Percentiles rank a stretch among this genome's conserved stretches.
Conservation (phyloP, 2,888 invertebrate genomes). For the Dasysyrphus tricinctus region DNA sequence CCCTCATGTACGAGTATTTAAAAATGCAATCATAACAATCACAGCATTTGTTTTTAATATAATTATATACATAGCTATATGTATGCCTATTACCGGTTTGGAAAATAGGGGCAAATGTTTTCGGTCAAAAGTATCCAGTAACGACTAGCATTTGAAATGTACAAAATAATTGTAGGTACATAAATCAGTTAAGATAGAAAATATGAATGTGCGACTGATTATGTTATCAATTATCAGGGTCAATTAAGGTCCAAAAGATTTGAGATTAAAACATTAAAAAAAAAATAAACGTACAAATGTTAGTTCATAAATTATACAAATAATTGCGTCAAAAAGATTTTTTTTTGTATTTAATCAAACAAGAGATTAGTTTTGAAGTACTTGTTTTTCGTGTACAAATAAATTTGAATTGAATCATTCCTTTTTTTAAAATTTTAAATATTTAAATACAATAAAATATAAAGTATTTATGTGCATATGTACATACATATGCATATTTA, state of each 20-base stretch:
- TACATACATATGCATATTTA: no score
- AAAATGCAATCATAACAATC: slow-evolving; percentile 56
- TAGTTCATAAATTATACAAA: background rate
- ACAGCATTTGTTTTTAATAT: slow-evolving; percentile 36
- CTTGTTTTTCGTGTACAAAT: slow-evolving; percentile 30
- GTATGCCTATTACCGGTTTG: no score
- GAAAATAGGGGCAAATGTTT: background rate
- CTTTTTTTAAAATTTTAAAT: slow-evolving; percentile 36
- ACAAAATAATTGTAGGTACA: background rate
- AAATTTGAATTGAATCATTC: slow-evolving; percentile 44
- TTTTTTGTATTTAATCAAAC: slow-evolving; percentile 23
- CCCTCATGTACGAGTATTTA: slow-evolving; percentile 31
- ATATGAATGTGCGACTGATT: background rate
- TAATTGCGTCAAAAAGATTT: slow-evolving; percentile 53
- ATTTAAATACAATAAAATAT: no score
- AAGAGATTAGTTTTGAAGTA: slow-evolving; percentile 34
- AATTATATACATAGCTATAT: no score
- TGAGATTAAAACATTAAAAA: slow-evolving; percentile 39
- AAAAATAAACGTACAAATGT: background rate
- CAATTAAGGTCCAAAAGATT: slow-evolving; percentile 39
- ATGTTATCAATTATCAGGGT: slow-evolving; percentile 54
- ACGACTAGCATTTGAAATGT: background rate
- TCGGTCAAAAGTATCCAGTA: background rate
- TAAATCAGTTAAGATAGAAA: background rate
- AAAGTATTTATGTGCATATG: no score